A percentile compares a stretch with the other conserved stretches of the same genome.
Evolutionary conservation across 2,888 invertebrate genomes (phyloP).

Genomic region (Tenthredo amoena): DNA sequence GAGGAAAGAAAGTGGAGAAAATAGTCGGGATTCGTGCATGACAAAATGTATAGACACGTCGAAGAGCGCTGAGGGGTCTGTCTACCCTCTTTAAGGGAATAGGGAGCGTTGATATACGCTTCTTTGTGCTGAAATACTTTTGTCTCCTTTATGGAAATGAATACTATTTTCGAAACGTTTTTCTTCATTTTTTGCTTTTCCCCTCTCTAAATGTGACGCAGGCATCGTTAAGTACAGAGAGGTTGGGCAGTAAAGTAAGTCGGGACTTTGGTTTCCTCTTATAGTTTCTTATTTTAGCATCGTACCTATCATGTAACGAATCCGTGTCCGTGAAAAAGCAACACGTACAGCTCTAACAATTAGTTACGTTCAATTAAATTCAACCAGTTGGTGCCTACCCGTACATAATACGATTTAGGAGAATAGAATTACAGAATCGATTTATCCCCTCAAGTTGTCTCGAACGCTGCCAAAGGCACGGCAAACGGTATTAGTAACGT

Average conservation of each 20-base stretch:
- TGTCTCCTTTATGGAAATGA: conserved; percentile 40
- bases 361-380: conserved; percentile 47
- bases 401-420: conserved; percentile 34
- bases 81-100: conserved; percentile 30
- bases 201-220: neutral
- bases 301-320: neutral
- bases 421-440: conserved; percentile 49
- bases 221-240: neutral
- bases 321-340: neutral
- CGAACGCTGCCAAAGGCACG: conserved; percentile 46
- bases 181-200: neutral
- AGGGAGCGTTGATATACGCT: conserved; percentile 24
- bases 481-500: conserved; percentile 62
- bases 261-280: neutral
- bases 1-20: conserved; percentile 26
- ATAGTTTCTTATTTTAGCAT: neutral
- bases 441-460: conserved; percentile 43
- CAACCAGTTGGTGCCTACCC: conserved; percentile 16
- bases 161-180: conserved; percentile 34
- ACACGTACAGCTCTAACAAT: conserved; percentile 7
- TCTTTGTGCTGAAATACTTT: conserved; percentile 30
- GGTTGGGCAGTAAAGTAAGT: neutral
- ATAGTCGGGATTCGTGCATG: conserved; percentile 32
- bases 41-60: conserved; percentile 32
- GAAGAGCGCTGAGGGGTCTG: neutral